A percentile compares a stretch with the other conserved stretches of the same genome.
phyloP scores from a whole-genome alignment of 2,797 vertebrate genomes.

The Borostomias antarcticus region DNA sequence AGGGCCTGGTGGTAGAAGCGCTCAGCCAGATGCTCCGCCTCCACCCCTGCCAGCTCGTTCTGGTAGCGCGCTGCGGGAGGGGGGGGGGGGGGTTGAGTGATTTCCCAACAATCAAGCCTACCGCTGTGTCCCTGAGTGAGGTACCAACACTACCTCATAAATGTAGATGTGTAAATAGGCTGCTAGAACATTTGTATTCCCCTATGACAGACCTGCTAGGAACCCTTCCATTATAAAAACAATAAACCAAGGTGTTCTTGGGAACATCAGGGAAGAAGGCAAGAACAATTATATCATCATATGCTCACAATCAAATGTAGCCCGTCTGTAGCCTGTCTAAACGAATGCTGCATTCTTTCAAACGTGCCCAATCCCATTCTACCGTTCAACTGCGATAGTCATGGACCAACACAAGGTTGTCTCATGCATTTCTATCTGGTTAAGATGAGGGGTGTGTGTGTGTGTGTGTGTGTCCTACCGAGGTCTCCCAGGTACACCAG shows the following conservation, averaged over 20 bases:
- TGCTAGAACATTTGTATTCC: too few species aligned
- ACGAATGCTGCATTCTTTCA: too few species aligned
- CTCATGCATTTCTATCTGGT: background rate
- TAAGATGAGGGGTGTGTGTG: background rate
- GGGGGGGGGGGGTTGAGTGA: background rate
- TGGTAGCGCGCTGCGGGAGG: conserved; percentile 88
- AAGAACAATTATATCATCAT: too few species aligned
- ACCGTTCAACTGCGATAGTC: too few species aligned
- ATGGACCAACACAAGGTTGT: background rate
- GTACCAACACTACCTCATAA: too few species aligned
- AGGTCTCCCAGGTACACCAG: conserved; percentile 96
- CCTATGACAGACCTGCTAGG: too few species aligned
- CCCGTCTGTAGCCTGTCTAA: too few species aligned
- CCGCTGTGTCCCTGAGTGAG: too few species aligned
- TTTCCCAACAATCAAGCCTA: too few species aligned
- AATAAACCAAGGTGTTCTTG: background rate
- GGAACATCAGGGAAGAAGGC: background rate
- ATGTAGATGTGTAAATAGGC: too few species aligned
- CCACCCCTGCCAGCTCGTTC: conserved; percentile 94
- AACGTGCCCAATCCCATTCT: too few species aligned
- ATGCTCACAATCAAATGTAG: too few species aligned
- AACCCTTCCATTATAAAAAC: background rate
- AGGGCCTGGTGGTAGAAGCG: conserved; percentile 96
- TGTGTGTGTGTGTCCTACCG: conserved; percentile 74
- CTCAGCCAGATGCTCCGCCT: conserved; percentile 92